Percentiles rank a stretch among this genome's conserved stretches.
Conservation (phyloP, 2,888 invertebrate species). For the Lepidonotus clava region DNA sequence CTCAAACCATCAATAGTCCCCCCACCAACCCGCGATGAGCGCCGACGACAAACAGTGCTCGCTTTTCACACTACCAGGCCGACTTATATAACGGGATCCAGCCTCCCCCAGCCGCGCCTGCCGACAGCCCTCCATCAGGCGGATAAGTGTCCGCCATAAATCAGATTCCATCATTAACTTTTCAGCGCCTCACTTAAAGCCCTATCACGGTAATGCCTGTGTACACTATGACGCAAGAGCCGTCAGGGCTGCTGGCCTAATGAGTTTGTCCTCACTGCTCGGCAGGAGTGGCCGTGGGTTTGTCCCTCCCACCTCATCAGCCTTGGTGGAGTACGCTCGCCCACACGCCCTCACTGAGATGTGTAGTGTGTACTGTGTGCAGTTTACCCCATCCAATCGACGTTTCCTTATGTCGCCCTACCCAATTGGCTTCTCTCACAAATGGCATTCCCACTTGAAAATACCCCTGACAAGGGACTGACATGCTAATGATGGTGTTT, state of each 20-base stretch:
- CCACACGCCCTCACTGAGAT: too few species aligned
- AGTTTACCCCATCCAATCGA: too few species aligned
- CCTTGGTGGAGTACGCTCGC: too few species aligned
- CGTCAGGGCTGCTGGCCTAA: not conserved
- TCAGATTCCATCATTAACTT: slow-evolving; percentile 14
- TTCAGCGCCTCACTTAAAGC: not conserved
- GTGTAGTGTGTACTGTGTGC: too few species aligned
- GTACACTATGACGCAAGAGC: not conserved
- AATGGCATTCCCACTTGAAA: too few species aligned
- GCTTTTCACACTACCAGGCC: not conserved
- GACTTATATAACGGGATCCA: not conserved
- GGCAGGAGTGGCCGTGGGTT: too few species aligned
- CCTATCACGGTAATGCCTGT: not conserved
- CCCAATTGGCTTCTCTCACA: too few species aligned
- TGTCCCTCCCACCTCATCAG: too few species aligned
- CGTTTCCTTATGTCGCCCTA: too few species aligned
- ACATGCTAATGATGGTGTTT: not conserved
- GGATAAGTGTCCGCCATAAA: not conserved
- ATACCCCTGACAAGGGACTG: not conserved
- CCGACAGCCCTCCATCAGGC: not conserved
- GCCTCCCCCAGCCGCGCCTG: not conserved
- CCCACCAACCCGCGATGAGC: slow-evolving; percentile 4
- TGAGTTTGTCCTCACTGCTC: too few species aligned
- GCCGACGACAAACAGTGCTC: not conserved
- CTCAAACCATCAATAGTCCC: not conserved